Conservation (phyloP, 2,113 vertebrate species). For the Theropithecus gelada region DNA sequence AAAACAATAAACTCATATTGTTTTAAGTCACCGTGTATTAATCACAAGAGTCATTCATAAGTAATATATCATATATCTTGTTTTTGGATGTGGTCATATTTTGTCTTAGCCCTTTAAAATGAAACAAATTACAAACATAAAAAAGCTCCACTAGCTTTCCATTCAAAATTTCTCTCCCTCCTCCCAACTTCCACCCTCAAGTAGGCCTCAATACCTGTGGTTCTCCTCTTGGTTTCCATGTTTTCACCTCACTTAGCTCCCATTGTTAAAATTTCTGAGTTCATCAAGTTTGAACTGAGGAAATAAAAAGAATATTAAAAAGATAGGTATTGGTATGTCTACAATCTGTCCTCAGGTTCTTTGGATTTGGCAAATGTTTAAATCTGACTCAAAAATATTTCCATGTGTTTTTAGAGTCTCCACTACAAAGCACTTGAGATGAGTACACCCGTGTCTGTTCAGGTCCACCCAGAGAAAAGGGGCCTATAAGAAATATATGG, state of each 20-base stretch:
- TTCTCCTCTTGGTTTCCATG: too few relatives aligned
- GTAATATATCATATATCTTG: background rate
- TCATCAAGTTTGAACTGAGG: background rate
- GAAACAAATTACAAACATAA: background rate
- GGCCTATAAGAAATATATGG: too few relatives aligned
- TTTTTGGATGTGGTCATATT: background rate
- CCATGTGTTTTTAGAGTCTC: background rate
- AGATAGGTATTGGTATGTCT: background rate
- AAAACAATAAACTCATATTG: background rate
- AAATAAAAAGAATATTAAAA: background rate
- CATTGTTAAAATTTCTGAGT: background rate
- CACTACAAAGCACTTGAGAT: background rate
- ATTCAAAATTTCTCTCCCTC: background rate
- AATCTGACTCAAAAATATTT: background rate
- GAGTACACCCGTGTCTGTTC: background rate
- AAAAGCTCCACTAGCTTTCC: background rate
- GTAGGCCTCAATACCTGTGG: too few relatives aligned
- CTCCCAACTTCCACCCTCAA: too few relatives aligned
- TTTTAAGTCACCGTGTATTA: background rate
- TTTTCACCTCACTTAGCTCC: too few relatives aligned
- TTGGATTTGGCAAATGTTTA: background rate
- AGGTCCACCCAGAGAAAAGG: background rate
- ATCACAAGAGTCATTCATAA: background rate
- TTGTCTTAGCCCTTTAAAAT: conserved; percentile 18
- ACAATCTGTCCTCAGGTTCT: background rate